Conservation (phyloP, 2,797 vertebrate species). For the Sciurus vulgaris region DNA sequence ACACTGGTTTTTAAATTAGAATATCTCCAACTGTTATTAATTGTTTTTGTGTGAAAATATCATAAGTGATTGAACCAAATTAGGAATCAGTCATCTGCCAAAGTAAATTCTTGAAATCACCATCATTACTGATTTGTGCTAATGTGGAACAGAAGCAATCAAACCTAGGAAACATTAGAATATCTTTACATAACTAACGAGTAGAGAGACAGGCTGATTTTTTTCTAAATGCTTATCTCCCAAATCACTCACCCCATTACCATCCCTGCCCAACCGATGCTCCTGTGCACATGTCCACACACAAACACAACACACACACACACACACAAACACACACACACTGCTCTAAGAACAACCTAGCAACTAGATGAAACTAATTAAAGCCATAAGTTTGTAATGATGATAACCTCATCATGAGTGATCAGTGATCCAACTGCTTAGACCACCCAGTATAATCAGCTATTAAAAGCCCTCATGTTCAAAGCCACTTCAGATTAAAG, state of each 20-base stretch:
- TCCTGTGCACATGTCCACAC: accelerated
- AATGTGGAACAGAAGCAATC: slow-evolving; percentile 55
- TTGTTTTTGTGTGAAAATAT: slow-evolving; percentile 78
- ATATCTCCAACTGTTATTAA: slow-evolving; percentile 73
- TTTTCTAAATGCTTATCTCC: background rate
- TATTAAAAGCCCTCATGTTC: too few species aligned
- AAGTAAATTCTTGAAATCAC: slow-evolving; percentile 67
- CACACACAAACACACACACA: background rate
- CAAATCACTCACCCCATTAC: background rate
- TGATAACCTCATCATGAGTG: background rate
- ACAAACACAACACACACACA: background rate
- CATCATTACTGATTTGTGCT: slow-evolving; percentile 48
- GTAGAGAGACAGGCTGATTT: background rate
- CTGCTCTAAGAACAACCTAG: background rate
- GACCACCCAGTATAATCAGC: too few species aligned
- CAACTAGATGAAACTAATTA: background rate
- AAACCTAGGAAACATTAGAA: slow-evolving; percentile 51
- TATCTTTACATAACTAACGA: slow-evolving; percentile 25
- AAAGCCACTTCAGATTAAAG: too few species aligned
- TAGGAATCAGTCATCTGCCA: slow-evolving; percentile 75
- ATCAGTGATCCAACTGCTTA: background rate
- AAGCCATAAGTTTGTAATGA: background rate
- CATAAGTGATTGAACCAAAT: slow-evolving; percentile 70
- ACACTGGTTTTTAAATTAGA: slow-evolving; percentile 73
- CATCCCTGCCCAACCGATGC: background rate